Evolutionary conservation across 1,140 invertebrate species (phyloP), one percentile per base, ranked within the genome.

Genomic region (Drosophila santomea): DNA sequence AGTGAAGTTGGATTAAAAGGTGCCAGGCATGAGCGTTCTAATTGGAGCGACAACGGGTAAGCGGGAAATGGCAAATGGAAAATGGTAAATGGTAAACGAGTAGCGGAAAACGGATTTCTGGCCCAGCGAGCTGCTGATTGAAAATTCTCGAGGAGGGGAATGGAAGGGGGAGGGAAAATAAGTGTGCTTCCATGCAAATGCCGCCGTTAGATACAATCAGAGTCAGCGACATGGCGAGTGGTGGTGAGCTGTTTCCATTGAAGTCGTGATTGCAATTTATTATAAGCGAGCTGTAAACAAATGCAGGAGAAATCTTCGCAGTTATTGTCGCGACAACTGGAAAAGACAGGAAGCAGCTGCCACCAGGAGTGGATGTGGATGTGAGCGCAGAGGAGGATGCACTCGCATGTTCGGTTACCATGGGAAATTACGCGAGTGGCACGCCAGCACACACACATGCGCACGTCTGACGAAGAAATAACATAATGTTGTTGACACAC

Each of bases 351-450:
- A 77, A 55, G 20, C 51, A 61, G 74, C 43, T 68, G 74, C 23
- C 74, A 55, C 36, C 10, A 38, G 55, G 35, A 52, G 47, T 51
- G 35, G 32, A 2, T 15, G 32, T 4, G 44, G 41, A 17, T 50
- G 55, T 36, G 35, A 25, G 4, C 23, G 35, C 39, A 39, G 51
- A 15, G 7, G 32, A 50, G 47, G 44, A 76, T 88, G 83, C 79
- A 85, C 74, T 81, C 74, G 72, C 71, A 75, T 82, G 69, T 64
- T 80, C 67, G 68, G 71, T 73, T 89, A 74, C 76, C 83, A 89
- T 83, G 83, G 83, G 83, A 88, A 88, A 88, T 88, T 88, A 88
- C 83, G 80, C 83, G 83, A 88, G 66, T 89, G 83, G 83, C 88
- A 88, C 83, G 68, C 62, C 52, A 79, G 63, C 25, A 47, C 62